Conservation (phyloP, 1,140 invertebrate genomes). For the Drosophila aff. region DNA sequence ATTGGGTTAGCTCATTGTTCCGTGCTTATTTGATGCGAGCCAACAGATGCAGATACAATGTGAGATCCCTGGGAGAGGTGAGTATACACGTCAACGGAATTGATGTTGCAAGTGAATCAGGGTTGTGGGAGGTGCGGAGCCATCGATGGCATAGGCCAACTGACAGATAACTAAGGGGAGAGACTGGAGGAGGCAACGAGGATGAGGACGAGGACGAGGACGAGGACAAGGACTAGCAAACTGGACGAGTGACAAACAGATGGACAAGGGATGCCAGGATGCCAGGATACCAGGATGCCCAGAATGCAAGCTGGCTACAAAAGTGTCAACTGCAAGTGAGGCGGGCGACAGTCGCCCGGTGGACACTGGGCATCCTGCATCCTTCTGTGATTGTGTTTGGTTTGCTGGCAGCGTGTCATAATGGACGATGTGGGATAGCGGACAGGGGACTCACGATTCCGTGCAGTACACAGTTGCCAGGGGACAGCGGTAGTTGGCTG, state of each 20-base stretch:
- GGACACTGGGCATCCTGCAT: conserved; percentile 36
- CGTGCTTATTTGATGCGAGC: conserved; percentile 23
- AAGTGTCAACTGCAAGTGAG: conserved; percentile 79
- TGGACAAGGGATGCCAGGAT: conserved; percentile 51
- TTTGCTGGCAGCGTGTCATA: conserved; percentile 75
- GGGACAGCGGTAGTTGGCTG: conserved; percentile 61
- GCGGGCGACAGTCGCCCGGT: conserved; percentile 22
- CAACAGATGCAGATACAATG: conserved; percentile 34
- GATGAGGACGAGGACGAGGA: not conserved
- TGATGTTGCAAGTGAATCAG: conserved; percentile 68
- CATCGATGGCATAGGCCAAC: conserved; percentile 58
- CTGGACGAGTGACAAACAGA: conserved; percentile 70
- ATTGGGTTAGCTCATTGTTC: conserved; percentile 39
- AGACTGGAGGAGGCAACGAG: not conserved
- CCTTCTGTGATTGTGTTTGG: conserved; percentile 75
- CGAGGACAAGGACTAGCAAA: conserved; percentile 24
- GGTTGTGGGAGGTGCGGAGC: conserved; percentile 26
- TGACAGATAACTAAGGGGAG: conserved; percentile 34
- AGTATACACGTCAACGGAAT: conserved; percentile 43
- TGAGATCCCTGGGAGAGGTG: conserved; percentile 15
- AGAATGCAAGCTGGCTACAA: conserved; percentile 38
- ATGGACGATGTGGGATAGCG: conserved; percentile 53
- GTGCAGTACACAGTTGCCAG: conserved; percentile 8
- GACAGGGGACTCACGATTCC: conserved; percentile 25
- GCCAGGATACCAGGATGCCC: conserved; percentile 13